Conservation (phyloP, 2,888 invertebrate species). For the Chesias legatella region DNA sequence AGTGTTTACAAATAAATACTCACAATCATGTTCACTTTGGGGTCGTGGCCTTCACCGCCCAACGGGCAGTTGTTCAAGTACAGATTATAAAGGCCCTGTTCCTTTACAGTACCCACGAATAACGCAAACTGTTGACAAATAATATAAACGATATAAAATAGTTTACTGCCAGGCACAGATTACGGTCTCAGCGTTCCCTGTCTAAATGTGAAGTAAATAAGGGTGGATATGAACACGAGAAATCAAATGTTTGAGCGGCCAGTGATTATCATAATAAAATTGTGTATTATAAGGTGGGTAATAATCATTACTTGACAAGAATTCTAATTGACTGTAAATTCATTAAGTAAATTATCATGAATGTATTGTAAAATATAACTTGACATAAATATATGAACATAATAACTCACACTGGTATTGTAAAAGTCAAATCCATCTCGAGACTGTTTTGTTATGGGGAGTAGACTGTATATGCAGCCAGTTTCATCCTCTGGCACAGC, state of each 20-base stretch:
- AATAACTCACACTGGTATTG: constrained; percentile 82
- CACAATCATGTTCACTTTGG: constrained; percentile 86
- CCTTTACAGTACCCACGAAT: constrained; percentile 85
- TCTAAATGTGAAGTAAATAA: too few relatives aligned
- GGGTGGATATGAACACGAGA: too few relatives aligned
- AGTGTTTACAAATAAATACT: constrained; percentile 38
- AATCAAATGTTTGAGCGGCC: too few relatives aligned
- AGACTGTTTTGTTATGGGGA: constrained; percentile 80
- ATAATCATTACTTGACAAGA: too few relatives aligned
- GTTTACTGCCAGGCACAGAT: too few relatives aligned
- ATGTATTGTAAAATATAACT: too few relatives aligned
- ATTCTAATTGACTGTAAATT: too few relatives aligned
- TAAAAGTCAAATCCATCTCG: constrained; percentile 80
- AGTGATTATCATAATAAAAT: too few relatives aligned
- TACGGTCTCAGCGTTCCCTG: too few relatives aligned
- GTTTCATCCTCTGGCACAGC: constrained; percentile 27
- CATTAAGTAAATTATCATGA: too few relatives aligned
- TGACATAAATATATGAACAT: too few relatives aligned
- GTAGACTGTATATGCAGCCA: constrained; percentile 63
- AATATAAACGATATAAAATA: background rate
- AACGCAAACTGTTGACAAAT: constrained; percentile 85
- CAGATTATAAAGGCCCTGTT: constrained; percentile 96
- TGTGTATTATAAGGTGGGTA: too few relatives aligned
- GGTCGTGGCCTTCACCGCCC: constrained; percentile 66
- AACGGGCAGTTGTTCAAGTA: constrained; percentile 95